Evolutionary conservation across 2,113 vertebrate species (phyloP).

Genomic region (Aspidoscelis tigris): DNA sequence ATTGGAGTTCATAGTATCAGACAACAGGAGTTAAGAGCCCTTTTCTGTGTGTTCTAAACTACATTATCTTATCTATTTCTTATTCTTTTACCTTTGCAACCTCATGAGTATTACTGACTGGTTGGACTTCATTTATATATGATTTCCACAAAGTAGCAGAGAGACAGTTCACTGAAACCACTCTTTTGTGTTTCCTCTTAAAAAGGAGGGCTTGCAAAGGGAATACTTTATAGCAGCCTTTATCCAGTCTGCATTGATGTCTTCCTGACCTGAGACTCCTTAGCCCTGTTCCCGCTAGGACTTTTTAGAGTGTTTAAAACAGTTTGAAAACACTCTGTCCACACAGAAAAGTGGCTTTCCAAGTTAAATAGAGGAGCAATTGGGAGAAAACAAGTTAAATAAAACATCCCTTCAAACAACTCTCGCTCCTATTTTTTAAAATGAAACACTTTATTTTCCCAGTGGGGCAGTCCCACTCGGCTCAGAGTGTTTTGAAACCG

Average conservation of each 20-base stretch:
- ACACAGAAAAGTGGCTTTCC: no score
- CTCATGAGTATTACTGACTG: slow-evolving; percentile 56
- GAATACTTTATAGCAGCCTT: slow-evolving; percentile 30
- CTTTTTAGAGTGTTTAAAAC: no score
- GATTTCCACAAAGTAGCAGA: slow-evolving; percentile 60
- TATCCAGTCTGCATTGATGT: slow-evolving; percentile 48
- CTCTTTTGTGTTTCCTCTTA: slow-evolving; percentile 66
- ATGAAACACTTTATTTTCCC: no score
- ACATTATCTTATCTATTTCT: slow-evolving; percentile 64
- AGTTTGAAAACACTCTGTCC: no score
- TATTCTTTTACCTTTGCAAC: slow-evolving; percentile 46
- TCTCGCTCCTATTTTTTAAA: no score
- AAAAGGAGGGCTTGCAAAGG: slow-evolving; percentile 53
- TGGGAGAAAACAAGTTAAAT: no score
- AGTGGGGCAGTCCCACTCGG: no score
- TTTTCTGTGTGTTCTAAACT: slow-evolving; percentile 68
- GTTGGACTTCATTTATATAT: slow-evolving; percentile 61
- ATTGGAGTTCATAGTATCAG: slow-evolving; percentile 74
- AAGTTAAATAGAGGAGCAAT: no score
- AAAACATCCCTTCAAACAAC: no score
- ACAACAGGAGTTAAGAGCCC: slow-evolving; percentile 70
- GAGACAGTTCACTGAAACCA: slow-evolving; percentile 49
- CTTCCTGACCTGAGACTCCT: background rate
- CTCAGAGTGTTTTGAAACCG: no score
- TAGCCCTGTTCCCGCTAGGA: no score